phyloP scores from a whole-genome alignment of 2,113 vertebrate species.

The Pseudopipra pipra region DNA sequence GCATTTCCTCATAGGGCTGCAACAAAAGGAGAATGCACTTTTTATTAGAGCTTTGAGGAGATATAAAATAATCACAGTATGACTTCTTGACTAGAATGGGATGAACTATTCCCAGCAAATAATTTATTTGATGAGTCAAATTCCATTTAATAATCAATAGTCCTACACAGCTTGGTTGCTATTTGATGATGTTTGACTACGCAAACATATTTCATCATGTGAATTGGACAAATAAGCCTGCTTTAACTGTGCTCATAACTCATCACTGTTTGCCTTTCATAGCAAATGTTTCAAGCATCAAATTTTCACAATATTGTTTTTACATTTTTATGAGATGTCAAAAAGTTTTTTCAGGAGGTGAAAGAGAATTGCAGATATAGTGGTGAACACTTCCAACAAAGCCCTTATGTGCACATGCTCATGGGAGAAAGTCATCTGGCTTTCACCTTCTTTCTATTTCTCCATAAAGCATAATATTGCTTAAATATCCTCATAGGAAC shows the following conservation, averaged over 20 bases:
- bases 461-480: not conserved
- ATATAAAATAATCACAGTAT: not conserved
- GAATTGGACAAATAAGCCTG: not conserved
- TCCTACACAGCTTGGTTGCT: not conserved
- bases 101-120: not conserved
- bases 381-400: not conserved
- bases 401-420: not conserved
- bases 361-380: constrained; percentile 1
- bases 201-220: not conserved
- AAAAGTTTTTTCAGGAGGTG: not conserved
- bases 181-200: not conserved
- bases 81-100: not conserved
- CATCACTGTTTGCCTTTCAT: not conserved
- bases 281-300: not conserved
- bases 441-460: not conserved
- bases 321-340: not conserved
- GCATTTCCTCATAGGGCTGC: not conserved
- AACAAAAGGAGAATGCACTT: not conserved
- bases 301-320: constrained; percentile 21
- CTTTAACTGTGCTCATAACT: not conserved
- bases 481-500: not conserved
- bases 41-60: not conserved
- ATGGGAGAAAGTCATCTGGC: not conserved
- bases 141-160: not conserved
- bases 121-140: not conserved